Base-by-base conservation (phyloP, 2,888 invertebrate genomes). In the Caenorhabditis becei region DNA sequence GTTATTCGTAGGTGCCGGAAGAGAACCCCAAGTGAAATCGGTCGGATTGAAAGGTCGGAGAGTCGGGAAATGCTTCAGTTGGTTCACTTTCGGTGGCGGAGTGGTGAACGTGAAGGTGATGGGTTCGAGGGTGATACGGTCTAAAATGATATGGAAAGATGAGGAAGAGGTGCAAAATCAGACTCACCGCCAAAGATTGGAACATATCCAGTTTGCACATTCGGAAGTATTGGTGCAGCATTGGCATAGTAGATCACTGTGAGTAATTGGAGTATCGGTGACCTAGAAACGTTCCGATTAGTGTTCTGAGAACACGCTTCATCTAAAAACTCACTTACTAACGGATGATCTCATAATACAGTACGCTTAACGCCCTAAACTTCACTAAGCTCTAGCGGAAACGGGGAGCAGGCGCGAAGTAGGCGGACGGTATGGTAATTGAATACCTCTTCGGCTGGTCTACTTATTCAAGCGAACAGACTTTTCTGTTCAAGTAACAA, bases 61-160 rank as follows among this genome's bases (percentile, higher is more conserved):
- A 7, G 77, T 77, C 2, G 77, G 77, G 44, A 70, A 77, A 14
- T 8, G 58, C 24, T 59, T 77, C 41, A 69, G 32, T 24, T 24
- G 51, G 35, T 62, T 70, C 2, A 35, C 1, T 41, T 77, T 77
- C 18, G 79, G 66, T 35, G 62, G 58, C 0, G 77, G 74, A n/a
- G 82, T 82, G 11, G 82, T 82, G 32, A 82, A 82, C 4, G 82
- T 82, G 61, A 82, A 82, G 2, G 82, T 82, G 53, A 82, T 82
- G 10, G 78, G 77, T 47, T 82, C 67, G 24, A 61, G 51, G 26
- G 82, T 82, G 24, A 78, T 26, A 28, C 77, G 62, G 28, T 70
- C 81, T 81, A 51, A 24, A 77, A 58, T 1, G n/a, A n/a, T n/a
- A n/a, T n/a, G n/a, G 2, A 32, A 41, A 26, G 28, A 32, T 32